Conservation (phyloP, 2,797 vertebrate genomes). For the Anguilla megastoma region DNA sequence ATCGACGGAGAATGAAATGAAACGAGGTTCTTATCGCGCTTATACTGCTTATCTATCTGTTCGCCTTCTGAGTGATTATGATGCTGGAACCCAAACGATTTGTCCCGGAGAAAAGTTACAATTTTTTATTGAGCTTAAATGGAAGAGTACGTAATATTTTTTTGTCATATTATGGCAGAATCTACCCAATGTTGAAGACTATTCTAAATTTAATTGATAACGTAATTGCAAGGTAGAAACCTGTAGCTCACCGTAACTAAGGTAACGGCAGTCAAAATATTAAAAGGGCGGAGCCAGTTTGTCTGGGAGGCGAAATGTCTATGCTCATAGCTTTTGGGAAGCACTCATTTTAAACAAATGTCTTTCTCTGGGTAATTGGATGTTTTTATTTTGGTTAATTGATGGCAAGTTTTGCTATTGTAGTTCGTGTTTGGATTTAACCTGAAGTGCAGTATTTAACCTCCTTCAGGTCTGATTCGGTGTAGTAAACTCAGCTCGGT, state of each 20-base stretch:
- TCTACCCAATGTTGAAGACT: neutral
- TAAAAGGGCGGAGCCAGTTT: conserved; percentile 10
- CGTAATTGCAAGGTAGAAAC: conserved; percentile 7
- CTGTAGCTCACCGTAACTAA: conserved; percentile 33
- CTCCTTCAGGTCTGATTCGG: neutral
- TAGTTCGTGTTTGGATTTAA: neutral
- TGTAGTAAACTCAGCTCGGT: neutral
- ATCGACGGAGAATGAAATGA: neutral
- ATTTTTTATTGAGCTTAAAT: neutral
- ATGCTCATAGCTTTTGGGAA: neutral
- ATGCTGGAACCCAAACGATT: neutral
- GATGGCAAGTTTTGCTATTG: neutral
- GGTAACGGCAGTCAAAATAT: conserved; percentile 25
- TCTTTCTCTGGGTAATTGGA: neutral
- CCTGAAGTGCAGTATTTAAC: neutral
- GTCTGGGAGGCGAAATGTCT: neutral
- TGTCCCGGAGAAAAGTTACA: neutral
- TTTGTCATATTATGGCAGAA: neutral
- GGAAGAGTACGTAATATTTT: neutral
- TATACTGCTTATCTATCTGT: neutral
- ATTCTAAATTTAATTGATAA: neutral
- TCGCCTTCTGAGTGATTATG: neutral
- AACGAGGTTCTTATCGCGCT: neutral
- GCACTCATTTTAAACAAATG: neutral
- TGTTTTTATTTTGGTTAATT: neutral